phyloP scores from a whole-genome alignment of 2,888 invertebrate species.

The Tromatobia lineatoria region DNA sequence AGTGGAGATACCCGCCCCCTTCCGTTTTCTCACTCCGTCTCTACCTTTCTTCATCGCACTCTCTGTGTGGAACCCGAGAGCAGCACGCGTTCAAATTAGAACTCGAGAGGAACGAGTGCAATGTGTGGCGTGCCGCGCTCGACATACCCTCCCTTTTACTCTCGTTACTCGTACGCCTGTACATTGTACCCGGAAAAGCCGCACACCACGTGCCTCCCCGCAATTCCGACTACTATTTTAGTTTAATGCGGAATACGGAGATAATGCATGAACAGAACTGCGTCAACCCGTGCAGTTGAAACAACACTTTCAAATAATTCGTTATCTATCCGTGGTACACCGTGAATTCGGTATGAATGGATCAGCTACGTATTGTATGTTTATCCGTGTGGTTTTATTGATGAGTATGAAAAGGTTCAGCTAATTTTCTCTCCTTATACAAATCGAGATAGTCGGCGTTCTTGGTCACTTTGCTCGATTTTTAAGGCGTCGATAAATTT shows the following conservation, averaged over 20 bases:
- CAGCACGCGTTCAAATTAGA: constrained; percentile 60
- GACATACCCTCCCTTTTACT: constrained; percentile 9
- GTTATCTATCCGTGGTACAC: constrained; percentile 42
- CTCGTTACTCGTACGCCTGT: constrained; percentile 6
- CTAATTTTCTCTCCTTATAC: constrained; percentile 20
- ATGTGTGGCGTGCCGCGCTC: constrained; percentile 50
- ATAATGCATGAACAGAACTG: constrained; percentile 45
- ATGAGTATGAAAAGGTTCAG: background rate
- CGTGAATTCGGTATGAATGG: constrained; percentile 51
- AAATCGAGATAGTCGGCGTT: background rate
- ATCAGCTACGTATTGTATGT: constrained; percentile 30
- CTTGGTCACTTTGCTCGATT: background rate
- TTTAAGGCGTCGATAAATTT: no score
- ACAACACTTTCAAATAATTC: constrained; percentile 50
- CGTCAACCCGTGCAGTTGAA: constrained; percentile 13
- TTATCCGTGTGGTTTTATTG: constrained; percentile 13
- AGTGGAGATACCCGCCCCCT: constrained; percentile 10
- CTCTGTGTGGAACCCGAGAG: constrained; percentile 39
- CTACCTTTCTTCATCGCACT: constrained; percentile 2
- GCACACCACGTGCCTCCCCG: constrained; percentile 14
- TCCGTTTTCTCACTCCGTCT: background rate
- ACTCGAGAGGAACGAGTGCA: constrained; percentile 58
- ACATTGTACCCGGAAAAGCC: constrained; percentile 33
- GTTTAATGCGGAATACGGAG: constrained; percentile 57
- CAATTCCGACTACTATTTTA: constrained; percentile 33